These are phyloP conservation scores for Mylabris sibirica DNA, from an alignment of 2,888 invertebrate genomes.

Conservation along the genomic window DNA sequence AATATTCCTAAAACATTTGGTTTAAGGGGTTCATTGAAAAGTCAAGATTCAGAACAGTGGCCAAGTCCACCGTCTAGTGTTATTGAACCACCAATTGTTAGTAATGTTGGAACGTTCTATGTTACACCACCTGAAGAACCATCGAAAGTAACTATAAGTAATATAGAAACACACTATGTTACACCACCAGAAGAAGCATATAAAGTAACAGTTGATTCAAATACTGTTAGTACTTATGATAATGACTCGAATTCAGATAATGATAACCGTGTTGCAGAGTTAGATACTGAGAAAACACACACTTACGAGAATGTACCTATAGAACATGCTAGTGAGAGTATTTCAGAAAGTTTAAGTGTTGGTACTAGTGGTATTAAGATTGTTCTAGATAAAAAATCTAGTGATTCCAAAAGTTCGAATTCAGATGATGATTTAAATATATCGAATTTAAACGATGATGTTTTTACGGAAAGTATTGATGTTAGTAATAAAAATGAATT, in stretches of 20 bases:
- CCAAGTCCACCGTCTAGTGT: slow-evolving; percentile 80
- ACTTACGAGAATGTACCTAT: slow-evolving; percentile 59
- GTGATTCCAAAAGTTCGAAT: slow-evolving; percentile 52
- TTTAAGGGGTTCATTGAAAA: slow-evolving; percentile 57
- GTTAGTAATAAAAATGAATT: slow-evolving; percentile 52
- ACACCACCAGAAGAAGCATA: slow-evolving; percentile 80
- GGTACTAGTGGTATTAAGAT: slow-evolving; percentile 59
- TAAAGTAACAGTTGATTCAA: slow-evolving; percentile 77
- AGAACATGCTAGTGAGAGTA: slow-evolving; percentile 55
- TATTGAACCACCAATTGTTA: slow-evolving; percentile 75
- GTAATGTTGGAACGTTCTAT: slow-evolving; percentile 82
- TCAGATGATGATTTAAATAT: slow-evolving; percentile 64
- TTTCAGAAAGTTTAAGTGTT: slow-evolving; percentile 58
- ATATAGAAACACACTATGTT: slow-evolving; percentile 82
- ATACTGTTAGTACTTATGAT: slow-evolving; percentile 67
- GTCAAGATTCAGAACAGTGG: slow-evolving; percentile 81
- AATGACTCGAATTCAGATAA: slow-evolving; percentile 71
- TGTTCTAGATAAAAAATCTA: slow-evolving; percentile 55
- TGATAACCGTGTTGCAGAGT: slow-evolving; percentile 73
- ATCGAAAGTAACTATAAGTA: slow-evolving; percentile 78
- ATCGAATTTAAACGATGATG: slow-evolving; percentile 60
- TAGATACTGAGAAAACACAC: slow-evolving; percentile 58
- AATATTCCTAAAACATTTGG: slow-evolving; percentile 60
- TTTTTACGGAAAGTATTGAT: slow-evolving; percentile 58
- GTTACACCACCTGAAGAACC: slow-evolving; percentile 81